Conservation (phyloP, 2,113 vertebrate species). For the Hemichromis elongatus region DNA sequence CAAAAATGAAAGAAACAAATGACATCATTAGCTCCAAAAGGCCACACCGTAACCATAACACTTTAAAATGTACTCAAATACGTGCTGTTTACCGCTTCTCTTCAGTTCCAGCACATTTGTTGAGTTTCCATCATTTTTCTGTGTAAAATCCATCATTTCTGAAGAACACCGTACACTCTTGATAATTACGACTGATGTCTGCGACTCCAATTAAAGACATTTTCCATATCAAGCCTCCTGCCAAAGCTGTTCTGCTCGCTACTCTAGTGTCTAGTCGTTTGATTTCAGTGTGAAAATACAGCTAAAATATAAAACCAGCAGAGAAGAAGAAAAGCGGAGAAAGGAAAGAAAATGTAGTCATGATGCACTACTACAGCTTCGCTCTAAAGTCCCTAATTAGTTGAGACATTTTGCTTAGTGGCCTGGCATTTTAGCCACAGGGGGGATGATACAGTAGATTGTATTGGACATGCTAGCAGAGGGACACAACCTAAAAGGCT, state of each 20-base stretch:
- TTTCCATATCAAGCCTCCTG: background rate
- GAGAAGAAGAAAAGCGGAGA: background rate
- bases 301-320: background rate
- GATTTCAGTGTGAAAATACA: background rate
- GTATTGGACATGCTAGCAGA: constrained; percentile 46
- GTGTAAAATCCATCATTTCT: background rate
- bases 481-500: constrained; percentile 46
- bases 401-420: constrained; percentile 68
- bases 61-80: background rate
- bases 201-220: background rate
- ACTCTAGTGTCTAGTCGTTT: background rate
- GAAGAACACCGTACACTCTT: background rate
- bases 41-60: background rate
- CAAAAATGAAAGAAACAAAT: background rate
- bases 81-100: background rate
- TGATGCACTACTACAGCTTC: constrained; percentile 44
- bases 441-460: constrained; percentile 59
- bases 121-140: background rate
- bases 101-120: background rate
- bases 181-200: background rate
- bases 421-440: constrained; percentile 58
- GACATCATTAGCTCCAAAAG: background rate
- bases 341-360: background rate
- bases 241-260: background rate
- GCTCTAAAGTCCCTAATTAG: constrained; percentile 51